These are phyloP conservation scores for Papilio machaon DNA, from an alignment of 1,140 invertebrate genomes.

Conservation along the genomic window DNA sequence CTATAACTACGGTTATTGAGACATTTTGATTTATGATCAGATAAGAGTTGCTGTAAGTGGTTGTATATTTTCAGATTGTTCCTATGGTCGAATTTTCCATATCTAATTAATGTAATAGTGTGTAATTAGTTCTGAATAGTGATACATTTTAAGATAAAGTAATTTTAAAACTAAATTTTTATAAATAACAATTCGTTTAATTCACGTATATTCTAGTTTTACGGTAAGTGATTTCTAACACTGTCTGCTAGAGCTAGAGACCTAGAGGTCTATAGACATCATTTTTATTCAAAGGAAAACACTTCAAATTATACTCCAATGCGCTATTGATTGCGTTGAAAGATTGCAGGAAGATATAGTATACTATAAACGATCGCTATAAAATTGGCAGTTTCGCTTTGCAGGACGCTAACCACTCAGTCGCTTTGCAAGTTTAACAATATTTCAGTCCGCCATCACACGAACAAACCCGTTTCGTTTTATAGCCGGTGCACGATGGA, in stretches of 20 bases:
- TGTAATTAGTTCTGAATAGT: no score
- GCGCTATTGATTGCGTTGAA: conserved; percentile 39
- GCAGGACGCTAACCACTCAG: conserved; percentile 55
- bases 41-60: not conserved
- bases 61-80: not conserved
- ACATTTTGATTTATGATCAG: not conserved
- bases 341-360: conserved; percentile 41
- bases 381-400: conserved; percentile 58
- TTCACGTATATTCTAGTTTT: no score
- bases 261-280: not conserved
- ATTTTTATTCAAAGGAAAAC: not conserved
- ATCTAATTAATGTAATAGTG: not conserved
- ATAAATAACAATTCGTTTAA: no score
- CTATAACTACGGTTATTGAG: conserved; percentile 18
- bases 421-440: conserved; percentile 77
- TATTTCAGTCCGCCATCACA: conserved; percentile 70
- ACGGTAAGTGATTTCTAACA: not conserved
- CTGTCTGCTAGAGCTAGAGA: no score
- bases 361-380: conserved; percentile 41
- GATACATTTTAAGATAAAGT: no score
- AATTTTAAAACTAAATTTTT: no score
- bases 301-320: not conserved
- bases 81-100: not conserved
- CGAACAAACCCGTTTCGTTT: conserved; percentile 68
- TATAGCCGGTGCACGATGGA: conserved; percentile 67